Evolutionary conservation across 30 jellyfish, hydroid and myxozoan species (phyloP).

Genomic region (Hydra vulgaris): DNA sequence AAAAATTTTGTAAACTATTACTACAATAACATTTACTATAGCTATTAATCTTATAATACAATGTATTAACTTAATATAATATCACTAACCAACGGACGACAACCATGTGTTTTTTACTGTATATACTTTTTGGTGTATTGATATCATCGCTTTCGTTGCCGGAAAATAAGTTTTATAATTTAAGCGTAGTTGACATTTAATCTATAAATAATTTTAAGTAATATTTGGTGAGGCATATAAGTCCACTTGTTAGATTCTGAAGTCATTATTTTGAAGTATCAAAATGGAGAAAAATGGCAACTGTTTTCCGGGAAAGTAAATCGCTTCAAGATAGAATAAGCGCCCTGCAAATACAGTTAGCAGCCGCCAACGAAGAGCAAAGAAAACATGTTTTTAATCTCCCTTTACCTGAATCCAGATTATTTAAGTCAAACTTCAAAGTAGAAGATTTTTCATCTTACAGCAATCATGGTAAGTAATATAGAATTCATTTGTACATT

Average conservation of each 20-base stretch:
- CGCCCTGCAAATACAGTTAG: constrained; percentile 18
- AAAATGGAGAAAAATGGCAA: constrained; percentile 27
- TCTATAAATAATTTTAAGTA: background rate
- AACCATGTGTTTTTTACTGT: background rate
- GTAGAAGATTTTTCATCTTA: background rate
- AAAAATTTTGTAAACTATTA: no score
- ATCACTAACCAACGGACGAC: no score
- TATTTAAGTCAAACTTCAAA: background rate
- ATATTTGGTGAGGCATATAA: background rate
- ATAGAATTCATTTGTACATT: no score
- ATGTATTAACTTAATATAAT: no score
- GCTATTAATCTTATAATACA: no score
- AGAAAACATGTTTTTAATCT: constrained; percentile 8
- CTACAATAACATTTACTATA: no score
- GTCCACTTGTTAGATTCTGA: background rate
- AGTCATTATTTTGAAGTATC: constrained; percentile 2
- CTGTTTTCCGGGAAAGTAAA: constrained; percentile 30
- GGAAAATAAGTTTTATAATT: background rate
- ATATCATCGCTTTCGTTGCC: background rate
- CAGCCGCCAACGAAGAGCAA: constrained; percentile 32
- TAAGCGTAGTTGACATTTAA: background rate
- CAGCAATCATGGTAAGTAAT: background rate
- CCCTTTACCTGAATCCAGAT: constrained; percentile 7
- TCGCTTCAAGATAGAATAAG: constrained; percentile 30
- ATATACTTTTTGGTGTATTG: background rate